Conservation (phyloP, 1,140 invertebrate genomes). For the Lepidurus packardi region DNA sequence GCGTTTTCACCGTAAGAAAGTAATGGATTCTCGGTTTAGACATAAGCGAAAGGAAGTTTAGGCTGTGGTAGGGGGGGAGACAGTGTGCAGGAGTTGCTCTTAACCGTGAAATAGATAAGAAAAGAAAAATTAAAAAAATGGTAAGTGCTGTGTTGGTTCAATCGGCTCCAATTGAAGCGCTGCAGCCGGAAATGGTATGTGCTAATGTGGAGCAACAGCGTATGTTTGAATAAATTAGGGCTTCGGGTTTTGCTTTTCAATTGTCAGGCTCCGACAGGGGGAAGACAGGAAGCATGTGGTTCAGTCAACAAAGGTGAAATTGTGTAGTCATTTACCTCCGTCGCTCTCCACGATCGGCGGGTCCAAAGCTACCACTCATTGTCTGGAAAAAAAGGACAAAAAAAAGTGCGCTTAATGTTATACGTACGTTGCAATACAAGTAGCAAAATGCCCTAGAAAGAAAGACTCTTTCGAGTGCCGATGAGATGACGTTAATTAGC, state of each 20-base stretch:
- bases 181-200: too few relatives aligned
- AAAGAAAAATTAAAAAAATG: not conserved
- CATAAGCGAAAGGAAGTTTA: too few relatives aligned
- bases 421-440: not conserved
- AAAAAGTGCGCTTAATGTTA: not conserved
- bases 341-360: not conserved
- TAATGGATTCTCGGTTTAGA: too few relatives aligned
- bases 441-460: not conserved
- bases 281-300: not conserved
- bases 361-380: not conserved
- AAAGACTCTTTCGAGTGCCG: too few relatives aligned
- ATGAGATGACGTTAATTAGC: too few relatives aligned
- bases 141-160: too few relatives aligned
- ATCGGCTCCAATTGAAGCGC: too few relatives aligned
- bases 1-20: too few relatives aligned
- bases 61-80: too few relatives aligned
- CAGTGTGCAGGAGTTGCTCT: not conserved
- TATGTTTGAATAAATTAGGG: not conserved
- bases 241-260: not conserved
- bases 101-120: slow-evolving; percentile 16
- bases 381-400: not conserved
- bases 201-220: not conserved
- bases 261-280: not conserved
- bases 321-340: slow-evolving; percentile 1
- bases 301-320: not conserved